Evolutionary conservation across 2,113 vertebrate species (phyloP).

Genomic region (Herpetotheres cachinnans): DNA sequence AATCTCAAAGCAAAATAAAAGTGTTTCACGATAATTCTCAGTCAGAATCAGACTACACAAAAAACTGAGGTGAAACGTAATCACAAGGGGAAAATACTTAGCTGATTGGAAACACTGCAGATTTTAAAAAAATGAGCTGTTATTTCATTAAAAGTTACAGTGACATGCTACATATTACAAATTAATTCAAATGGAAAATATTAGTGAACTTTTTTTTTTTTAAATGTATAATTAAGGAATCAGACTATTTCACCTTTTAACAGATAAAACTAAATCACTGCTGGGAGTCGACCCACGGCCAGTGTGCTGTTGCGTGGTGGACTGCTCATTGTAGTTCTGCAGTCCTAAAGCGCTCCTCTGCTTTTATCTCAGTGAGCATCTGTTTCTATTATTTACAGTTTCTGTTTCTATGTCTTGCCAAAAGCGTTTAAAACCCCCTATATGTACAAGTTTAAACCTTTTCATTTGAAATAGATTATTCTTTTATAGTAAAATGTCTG

Average conservation of each 20-base stretch:
- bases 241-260: slow-evolving; percentile 9
- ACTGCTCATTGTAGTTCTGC: not conserved
- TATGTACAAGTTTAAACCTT: slow-evolving; percentile 60
- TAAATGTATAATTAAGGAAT: not conserved
- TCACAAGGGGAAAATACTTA: not conserved
- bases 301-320: not conserved
- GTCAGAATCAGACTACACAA: not conserved
- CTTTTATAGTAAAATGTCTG: slow-evolving; percentile 69
- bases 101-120: not conserved
- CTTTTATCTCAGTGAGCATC: slow-evolving; percentile 13
- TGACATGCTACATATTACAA: not conserved
- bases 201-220: not conserved
- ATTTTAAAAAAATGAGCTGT: not conserved
- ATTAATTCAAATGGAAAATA: not conserved
- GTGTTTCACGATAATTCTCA: not conserved
- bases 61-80: not conserved
- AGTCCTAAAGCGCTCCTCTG: not conserved
- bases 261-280: not conserved
- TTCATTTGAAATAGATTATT: slow-evolving; percentile 68
- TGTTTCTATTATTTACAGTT: slow-evolving; percentile 65
- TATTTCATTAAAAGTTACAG: not conserved
- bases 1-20: not conserved
- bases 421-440: not conserved
- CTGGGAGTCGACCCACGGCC: not conserved
- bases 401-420: slow-evolving; percentile 50